These are phyloP conservation scores for Conus canariensis DNA, from an alignment of 2,888 invertebrate genomes.

Conservation along the genomic window DNA sequence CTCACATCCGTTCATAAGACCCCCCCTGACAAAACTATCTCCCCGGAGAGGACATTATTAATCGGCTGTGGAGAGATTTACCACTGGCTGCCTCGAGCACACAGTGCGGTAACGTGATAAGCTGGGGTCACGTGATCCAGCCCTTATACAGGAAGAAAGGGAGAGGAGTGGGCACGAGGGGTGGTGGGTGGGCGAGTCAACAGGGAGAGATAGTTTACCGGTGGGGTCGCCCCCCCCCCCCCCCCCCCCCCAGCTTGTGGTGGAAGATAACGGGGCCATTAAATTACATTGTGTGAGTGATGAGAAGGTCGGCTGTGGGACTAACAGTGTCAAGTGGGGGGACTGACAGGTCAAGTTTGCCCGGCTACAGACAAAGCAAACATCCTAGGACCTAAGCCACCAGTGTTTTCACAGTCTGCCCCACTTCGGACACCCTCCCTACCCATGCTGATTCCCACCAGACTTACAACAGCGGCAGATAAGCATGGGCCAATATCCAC, in stretches of 20 bases:
- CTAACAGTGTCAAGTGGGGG: neutral
- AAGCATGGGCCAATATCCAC: too few relatives aligned
- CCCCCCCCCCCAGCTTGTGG: neutral
- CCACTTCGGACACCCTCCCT: too few relatives aligned
- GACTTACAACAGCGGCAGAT: too few relatives aligned
- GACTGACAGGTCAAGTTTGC: neutral
- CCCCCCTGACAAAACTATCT: neutral
- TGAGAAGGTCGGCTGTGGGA: neutral
- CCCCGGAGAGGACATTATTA: neutral
- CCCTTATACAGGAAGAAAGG: neutral
- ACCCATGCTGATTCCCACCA: too few relatives aligned
- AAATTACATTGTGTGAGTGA: neutral
- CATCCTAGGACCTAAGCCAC: too few relatives aligned
- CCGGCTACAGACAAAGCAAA: too few relatives aligned
- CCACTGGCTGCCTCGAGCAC: neutral
- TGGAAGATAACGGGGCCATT: neutral
- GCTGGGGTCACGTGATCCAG: neutral
- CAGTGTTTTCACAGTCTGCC: too few relatives aligned
- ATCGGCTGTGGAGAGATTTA: neutral
- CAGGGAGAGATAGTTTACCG: neutral
- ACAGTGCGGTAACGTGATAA: conserved; percentile 1
- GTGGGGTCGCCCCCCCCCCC: too few relatives aligned
- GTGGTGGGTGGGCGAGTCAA: neutral
- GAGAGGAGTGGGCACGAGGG: neutral
- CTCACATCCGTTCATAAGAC: conserved; percentile 1